Evolutionary conservation across 2,113 vertebrate species (phyloP).

Genomic region (Monarcha castaneiventris): DNA sequence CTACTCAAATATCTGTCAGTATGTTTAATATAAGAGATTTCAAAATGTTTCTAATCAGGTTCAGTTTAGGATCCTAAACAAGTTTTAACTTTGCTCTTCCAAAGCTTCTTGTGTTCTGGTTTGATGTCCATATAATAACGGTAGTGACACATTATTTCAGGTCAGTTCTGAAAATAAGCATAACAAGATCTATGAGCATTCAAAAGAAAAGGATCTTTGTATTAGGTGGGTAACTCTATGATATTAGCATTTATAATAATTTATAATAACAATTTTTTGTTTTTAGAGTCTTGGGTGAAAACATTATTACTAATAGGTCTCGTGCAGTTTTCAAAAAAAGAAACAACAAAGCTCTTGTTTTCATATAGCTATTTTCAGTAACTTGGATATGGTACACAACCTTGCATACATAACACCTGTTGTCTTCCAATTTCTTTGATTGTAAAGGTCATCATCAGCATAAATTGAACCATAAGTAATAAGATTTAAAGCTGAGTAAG

Average conservation of each 20-base stretch:
- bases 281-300: neutral
- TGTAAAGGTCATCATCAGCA: neutral
- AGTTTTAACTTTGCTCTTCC: neutral
- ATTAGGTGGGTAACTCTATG: neutral
- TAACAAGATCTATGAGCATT: neutral
- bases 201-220: neutral
- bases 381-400: neutral
- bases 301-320: neutral
- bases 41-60: neutral
- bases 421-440: neutral
- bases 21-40: neutral
- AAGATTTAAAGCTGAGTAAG: conserved; percentile 1
- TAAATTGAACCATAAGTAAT: neutral
- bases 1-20: neutral
- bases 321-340: neutral
- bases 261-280: neutral
- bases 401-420: neutral
- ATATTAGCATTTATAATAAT: neutral
- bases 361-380: neutral
- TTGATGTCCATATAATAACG: neutral
- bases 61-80: neutral
- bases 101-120: neutral
- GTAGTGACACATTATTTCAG: neutral
- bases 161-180: neutral
- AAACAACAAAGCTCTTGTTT: neutral